These are phyloP conservation scores for Solea solea DNA, from an alignment of 2,113 vertebrate genomes.

Conservation along the genomic window DNA sequence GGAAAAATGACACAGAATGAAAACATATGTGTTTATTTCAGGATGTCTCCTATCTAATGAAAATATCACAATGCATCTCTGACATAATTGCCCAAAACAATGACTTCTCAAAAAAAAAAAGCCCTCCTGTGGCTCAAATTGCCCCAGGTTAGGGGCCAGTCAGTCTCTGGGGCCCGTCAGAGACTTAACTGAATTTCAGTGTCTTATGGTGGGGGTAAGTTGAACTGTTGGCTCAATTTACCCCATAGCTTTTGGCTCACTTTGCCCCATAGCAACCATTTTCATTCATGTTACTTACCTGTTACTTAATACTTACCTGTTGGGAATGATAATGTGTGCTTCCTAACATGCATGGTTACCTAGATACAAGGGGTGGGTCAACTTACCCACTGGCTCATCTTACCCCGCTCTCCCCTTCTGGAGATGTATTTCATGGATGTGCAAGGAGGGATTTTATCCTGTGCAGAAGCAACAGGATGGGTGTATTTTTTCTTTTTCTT, in stretches of 20 bases:
- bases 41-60: constrained; percentile 2
- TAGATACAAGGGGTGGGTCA: too few species aligned
- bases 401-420: background rate
- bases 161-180: too few species aligned
- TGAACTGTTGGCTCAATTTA: background rate
- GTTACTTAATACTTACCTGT: too few species aligned
- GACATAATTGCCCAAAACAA: background rate
- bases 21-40: background rate
- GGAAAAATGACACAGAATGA: background rate
- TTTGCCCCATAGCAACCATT: too few species aligned
- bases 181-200: too few species aligned
- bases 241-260: too few species aligned
- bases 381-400: too few species aligned
- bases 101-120: too few species aligned
- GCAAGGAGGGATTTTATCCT: constrained; percentile 19
- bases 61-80: background rate
- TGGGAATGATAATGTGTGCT: too few species aligned
- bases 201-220: background rate
- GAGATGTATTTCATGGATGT: too few species aligned
- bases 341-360: too few species aligned
- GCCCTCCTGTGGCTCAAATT: constrained; percentile 7
- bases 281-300: too few species aligned
- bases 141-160: constrained; percentile 6
- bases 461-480: constrained; percentile 11
- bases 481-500: background rate